Percentiles rank a stretch among this genome's conserved stretches.
These are phyloP conservation scores for Zoanthus gigantus DNA, from an alignment of 92 coral and sea anemone species.

Conservation along the genomic window DNA sequence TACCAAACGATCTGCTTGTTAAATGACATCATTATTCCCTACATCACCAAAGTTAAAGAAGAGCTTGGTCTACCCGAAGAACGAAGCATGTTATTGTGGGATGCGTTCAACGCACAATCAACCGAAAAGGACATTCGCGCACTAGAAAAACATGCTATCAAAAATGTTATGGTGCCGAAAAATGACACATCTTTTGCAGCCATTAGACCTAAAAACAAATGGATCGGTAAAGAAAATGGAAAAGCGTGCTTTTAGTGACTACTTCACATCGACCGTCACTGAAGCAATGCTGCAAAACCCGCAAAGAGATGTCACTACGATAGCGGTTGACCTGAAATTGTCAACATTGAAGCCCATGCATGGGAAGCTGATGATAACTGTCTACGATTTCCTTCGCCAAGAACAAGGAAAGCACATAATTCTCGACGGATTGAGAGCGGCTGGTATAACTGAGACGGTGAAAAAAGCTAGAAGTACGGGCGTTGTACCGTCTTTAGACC, in stretches of 20 bases:
- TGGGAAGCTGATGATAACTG: no score
- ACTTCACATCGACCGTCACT: conserved; percentile 46
- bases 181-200: conserved; percentile 43
- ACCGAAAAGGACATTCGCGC: conserved; percentile 40
- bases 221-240: background rate
- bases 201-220: conserved; percentile 44
- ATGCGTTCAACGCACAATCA: conserved; percentile 10
- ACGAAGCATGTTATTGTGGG: no score
- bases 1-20: no score
- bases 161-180: conserved; percentile 33
- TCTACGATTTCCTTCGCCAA: no score
- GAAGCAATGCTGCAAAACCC: conserved; percentile 45
- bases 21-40: no score
- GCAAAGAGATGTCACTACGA: no score
- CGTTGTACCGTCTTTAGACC: conserved; percentile 8
- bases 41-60: no score
- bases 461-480: conserved; percentile 23
- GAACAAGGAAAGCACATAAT: no score
- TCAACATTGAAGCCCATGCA: no score
- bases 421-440: background rate
- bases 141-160: conserved; percentile 32
- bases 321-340: no score
- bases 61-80: no score
- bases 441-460: conserved; percentile 26
- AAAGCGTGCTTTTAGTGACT: conserved; percentile 43